phyloP scores from a whole-genome alignment of 2,888 invertebrate species.

The Lasioglossum vierecki region DNA sequence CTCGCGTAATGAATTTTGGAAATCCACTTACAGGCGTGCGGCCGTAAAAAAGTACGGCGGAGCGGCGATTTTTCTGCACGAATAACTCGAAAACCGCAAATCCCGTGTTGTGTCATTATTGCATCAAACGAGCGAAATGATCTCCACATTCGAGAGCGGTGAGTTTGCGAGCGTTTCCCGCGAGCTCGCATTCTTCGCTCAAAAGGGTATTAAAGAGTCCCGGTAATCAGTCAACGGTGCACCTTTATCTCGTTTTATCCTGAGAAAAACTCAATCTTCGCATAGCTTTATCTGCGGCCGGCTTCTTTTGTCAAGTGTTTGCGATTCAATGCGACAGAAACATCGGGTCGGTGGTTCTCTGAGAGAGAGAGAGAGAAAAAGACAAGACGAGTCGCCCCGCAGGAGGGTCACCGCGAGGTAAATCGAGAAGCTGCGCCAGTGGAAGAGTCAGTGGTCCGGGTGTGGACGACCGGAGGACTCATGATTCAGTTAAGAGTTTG shows the following conservation, averaged over 20 bases:
- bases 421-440: slow-evolving; percentile 68
- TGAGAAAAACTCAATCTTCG: slow-evolving; percentile 36
- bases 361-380: slow-evolving; percentile 50
- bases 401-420: slow-evolving; percentile 66
- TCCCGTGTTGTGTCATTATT: neutral
- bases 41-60: neutral
- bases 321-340: slow-evolving; percentile 68
- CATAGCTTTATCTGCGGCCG: slow-evolving; percentile 17
- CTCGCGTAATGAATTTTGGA: neutral
- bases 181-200: neutral
- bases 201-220: slow-evolving; percentile 29
- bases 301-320: slow-evolving; percentile 52
- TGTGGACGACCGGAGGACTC: slow-evolving; percentile 68
- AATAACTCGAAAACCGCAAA: neutral
- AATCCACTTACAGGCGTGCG: neutral
- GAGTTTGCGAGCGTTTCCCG: neutral
- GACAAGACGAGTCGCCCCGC: slow-evolving; percentile 51
- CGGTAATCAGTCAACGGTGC: slow-evolving; percentile 35
- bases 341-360: slow-evolving; percentile 45
- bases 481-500: slow-evolving; percentile 81
- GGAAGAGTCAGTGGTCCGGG: slow-evolving; percentile 57
- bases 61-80: neutral
- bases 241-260: slow-evolving; percentile 30
- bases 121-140: neutral
- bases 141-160: neutral